Percentiles rank a stretch among this genome's conserved stretches.
Evolutionary conservation across 1,140 invertebrate genomes (phyloP).

Genomic region (Apolygus lucorum): DNA sequence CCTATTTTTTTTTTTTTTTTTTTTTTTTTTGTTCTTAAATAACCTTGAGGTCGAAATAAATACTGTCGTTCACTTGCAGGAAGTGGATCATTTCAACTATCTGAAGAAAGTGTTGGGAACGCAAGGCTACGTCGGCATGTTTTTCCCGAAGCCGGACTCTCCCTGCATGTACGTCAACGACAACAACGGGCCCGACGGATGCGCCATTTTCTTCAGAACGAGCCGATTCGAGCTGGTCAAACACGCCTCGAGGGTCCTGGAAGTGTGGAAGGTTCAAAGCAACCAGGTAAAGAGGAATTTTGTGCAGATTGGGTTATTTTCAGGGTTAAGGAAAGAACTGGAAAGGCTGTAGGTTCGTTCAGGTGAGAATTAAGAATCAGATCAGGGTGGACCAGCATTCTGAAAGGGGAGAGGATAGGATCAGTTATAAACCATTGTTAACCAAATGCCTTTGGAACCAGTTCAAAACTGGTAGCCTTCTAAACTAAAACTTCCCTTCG

Average conservation of each 20-base stretch:
- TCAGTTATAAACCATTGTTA: no score
- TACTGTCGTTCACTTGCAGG: conserved; percentile 40
- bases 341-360: no score
- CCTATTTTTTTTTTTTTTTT: no score
- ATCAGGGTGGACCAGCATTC: no score
- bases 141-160: conserved; percentile 69
- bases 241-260: conserved; percentile 51
- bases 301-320: no score
- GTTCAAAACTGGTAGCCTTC: no score
- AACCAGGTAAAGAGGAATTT: no score
- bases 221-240: conserved; percentile 53
- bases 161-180: conserved; percentile 63
- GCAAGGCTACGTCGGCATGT: conserved; percentile 60
- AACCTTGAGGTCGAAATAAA: background rate
- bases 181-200: conserved; percentile 72
- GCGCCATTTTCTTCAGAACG: conserved; percentile 62
- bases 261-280: conserved; percentile 58
- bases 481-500: no score
- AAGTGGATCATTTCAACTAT: conserved; percentile 70
- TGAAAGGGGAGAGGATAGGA: no score
- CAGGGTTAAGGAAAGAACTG: no score
- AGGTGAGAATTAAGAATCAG: no score
- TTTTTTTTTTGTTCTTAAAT: background rate
- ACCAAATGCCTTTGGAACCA: no score
- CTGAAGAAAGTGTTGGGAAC: conserved; percentile 50